Conservation (phyloP, 2,888 invertebrate species). For the Andrena bicolor region DNA sequence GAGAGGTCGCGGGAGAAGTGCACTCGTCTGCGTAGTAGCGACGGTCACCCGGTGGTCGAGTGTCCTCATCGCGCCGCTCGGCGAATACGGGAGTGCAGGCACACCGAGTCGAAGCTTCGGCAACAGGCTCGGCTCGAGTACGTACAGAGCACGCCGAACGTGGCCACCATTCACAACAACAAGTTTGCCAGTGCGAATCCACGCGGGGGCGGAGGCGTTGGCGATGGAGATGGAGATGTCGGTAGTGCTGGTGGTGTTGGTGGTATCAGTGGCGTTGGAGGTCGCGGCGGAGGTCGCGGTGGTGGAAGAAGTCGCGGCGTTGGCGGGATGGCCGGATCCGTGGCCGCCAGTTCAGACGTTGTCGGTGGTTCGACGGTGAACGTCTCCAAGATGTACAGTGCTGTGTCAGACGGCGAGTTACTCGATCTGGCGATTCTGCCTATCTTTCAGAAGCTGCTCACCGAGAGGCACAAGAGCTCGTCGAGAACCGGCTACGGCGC, state of each 20-base stretch:
- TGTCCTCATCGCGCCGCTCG: constrained; percentile 68
- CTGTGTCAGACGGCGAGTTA: constrained; percentile 93
- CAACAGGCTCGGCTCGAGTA: constrained; percentile 85
- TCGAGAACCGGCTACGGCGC: constrained; percentile 89
- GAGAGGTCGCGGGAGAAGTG: constrained; percentile 85
- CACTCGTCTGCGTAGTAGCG: constrained; percentile 69
- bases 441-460: constrained; percentile 96
- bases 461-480: constrained; percentile 91
- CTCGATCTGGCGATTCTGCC: constrained; percentile 95
- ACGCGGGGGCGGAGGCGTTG: constrained; percentile 78
- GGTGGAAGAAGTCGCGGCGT: constrained; percentile 78
- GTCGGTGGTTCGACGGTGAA: constrained; percentile 79
- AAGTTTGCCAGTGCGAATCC: constrained; percentile 86
- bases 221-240: constrained; percentile 80
- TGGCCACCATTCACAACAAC: constrained; percentile 86
- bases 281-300: constrained; percentile 76
- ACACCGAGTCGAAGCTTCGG: constrained; percentile 81
- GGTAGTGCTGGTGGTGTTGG: constrained; percentile 57
- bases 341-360: constrained; percentile 65
- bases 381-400: constrained; percentile 88
- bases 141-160: constrained; percentile 88
- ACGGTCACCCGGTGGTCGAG: constrained; percentile 60
- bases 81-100: constrained; percentile 79
- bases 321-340: constrained; percentile 76
- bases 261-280: constrained; percentile 80